Conservation (phyloP, 2,113 vertebrate species). For the Piprites chloris region DNA sequence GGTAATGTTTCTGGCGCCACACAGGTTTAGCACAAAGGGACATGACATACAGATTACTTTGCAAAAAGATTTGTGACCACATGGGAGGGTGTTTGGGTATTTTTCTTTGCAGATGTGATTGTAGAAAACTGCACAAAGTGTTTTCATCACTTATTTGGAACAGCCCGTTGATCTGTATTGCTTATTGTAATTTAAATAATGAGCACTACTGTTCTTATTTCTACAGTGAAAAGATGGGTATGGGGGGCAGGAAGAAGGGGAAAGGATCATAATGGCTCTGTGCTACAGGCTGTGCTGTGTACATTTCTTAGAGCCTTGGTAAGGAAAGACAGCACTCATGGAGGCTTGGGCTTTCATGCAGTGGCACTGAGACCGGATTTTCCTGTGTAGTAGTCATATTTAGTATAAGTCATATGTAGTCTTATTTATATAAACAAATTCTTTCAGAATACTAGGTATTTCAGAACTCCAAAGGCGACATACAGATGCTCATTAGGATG, state of each 20-base stretch:
- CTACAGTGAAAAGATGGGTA: not conserved
- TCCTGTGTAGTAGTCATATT: not conserved
- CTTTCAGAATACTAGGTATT: not conserved
- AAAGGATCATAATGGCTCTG: rapidly evolving
- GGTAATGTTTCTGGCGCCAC: constrained; percentile 67
- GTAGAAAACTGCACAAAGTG: not conserved
- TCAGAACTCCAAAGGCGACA: not conserved
- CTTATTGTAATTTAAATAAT: not conserved
- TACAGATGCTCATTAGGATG: not conserved
- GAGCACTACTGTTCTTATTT: not conserved
- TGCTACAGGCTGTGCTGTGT: not conserved
- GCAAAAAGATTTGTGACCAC: not conserved
- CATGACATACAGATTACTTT: not conserved
- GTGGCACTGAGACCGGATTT: not conserved
- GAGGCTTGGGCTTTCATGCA: not conserved
- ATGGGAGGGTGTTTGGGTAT: not conserved
- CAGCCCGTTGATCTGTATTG: not conserved
- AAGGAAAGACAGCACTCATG: not conserved
- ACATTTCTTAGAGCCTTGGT: not conserved
- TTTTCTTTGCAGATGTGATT: not conserved
- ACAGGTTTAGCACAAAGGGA: not conserved
- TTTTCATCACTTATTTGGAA: not conserved
- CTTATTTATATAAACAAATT: not conserved
- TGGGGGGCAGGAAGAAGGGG: not conserved
- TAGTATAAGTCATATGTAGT: not conserved